Percentiles rank a stretch among this genome's conserved stretches.
These are phyloP conservation scores for Mandrillus leucophaeus DNA, from an alignment of 2,113 vertebrate species.

Conservation along the genomic window DNA sequence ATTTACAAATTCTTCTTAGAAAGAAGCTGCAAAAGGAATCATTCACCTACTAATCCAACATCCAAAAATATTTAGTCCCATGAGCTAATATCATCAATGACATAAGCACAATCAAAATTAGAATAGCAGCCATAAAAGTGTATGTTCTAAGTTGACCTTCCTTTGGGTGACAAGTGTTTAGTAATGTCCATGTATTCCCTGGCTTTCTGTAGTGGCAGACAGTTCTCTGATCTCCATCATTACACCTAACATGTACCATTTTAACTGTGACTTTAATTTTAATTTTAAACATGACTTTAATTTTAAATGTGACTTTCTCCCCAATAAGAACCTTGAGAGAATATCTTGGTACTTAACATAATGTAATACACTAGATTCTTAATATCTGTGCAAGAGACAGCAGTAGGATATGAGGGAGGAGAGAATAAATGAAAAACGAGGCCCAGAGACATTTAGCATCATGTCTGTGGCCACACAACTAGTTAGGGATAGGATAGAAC, in stretches of 20 bases:
- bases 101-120: background rate
- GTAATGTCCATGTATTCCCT: background rate
- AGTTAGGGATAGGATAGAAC: background rate
- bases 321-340: background rate
- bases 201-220: background rate
- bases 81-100: background rate
- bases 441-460: background rate
- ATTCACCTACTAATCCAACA: background rate
- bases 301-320: background rate
- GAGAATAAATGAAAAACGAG: background rate
- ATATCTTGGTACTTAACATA: background rate
- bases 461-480: background rate
- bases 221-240: background rate
- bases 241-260: background rate
- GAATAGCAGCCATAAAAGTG: background rate
- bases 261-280: background rate
- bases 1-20: constrained; percentile 32
- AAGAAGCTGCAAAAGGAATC: background rate
- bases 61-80: background rate
- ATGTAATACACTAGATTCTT: background rate
- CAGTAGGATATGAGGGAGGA: background rate
- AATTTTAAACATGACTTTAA: background rate
- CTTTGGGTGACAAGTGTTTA: background rate
- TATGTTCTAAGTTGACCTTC: background rate
- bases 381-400: background rate